Evolutionary conservation across 2,888 invertebrate species (phyloP).

Genomic region (Cataglyphis cursor): DNA sequence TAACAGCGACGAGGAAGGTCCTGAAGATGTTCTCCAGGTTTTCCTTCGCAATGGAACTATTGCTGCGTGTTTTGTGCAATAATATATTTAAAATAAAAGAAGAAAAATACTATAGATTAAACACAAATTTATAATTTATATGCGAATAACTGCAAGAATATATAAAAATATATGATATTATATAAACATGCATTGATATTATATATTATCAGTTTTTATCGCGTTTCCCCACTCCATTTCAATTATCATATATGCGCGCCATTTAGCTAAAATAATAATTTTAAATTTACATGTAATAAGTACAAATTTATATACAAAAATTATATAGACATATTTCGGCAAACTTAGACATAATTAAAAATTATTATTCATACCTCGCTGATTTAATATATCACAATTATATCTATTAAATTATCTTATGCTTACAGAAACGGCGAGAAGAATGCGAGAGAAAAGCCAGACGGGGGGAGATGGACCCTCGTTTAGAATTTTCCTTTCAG

Average conservation of each 20-base stretch:
- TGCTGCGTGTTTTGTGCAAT: not conserved
- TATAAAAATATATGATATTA: not conserved
- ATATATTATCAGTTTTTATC: not conserved
- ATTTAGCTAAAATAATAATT: conserved; percentile 4
- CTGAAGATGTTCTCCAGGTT: conserved; percentile 85
- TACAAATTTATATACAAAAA: not conserved
- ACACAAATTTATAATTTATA: not conserved
- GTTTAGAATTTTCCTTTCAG: conserved; percentile 96
- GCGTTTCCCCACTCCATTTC: not conserved
- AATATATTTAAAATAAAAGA: not conserved
- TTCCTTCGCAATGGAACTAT: not conserved
- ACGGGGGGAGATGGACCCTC: conserved; percentile 96
- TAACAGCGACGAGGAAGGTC: conserved; percentile 82
- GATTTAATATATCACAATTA: not conserved
- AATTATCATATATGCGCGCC: not conserved
- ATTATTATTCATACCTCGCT: not conserved
- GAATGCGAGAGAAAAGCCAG: conserved; percentile 97
- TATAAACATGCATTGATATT: not conserved
- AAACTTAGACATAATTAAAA: not conserved
- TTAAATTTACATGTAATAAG: not conserved
- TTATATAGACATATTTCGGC: not conserved
- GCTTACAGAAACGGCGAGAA: conserved; percentile 91
- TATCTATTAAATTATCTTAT: not conserved
- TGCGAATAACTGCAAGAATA: not conserved
- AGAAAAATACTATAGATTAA: not conserved